These are phyloP conservation scores for Gymnodraco acuticeps DNA, from an alignment of 2,797 vertebrate species.

Conservation along the genomic window DNA sequence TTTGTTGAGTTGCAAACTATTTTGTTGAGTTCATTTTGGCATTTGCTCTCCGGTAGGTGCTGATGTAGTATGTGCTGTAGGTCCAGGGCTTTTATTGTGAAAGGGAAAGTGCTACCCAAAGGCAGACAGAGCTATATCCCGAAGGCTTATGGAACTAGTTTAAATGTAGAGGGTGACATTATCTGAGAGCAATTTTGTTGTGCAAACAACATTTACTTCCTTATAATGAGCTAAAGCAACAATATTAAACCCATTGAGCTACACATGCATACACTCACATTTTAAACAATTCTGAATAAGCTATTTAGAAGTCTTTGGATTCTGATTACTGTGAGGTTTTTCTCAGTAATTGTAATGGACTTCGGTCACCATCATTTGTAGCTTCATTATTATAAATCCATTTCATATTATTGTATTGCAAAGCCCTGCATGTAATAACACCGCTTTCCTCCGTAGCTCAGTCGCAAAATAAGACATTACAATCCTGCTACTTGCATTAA, in stretches of 20 bases:
- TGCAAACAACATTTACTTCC: no score
- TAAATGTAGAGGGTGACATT: no score
- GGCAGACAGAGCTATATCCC: no score
- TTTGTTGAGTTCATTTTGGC: no score
- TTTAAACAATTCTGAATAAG: constrained; percentile 6
- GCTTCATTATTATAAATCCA: constrained; percentile 19
- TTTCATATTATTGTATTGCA: constrained; percentile 21
- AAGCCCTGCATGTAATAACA: constrained; percentile 19
- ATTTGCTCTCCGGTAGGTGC: no score
- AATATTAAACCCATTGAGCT: not conserved
- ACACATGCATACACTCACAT: not conserved
- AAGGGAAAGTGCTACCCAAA: no score
- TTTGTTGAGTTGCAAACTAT: no score
- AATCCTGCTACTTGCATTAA: constrained; percentile 56
- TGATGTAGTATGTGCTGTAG: no score
- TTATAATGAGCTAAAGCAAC: no score
- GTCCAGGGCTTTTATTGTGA: no score
- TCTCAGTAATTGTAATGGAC: not conserved
- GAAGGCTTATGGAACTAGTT: no score
- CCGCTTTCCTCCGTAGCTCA: constrained; percentile 4
- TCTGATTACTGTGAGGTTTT: constrained; percentile 19
- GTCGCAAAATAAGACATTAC: constrained; percentile 61
- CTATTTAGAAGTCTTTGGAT: constrained; percentile 10
- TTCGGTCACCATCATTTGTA: constrained; percentile 5
- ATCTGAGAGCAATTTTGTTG: no score